Conservation (phyloP, 2,113 vertebrate species). For the Odontophorus gujanensis region DNA sequence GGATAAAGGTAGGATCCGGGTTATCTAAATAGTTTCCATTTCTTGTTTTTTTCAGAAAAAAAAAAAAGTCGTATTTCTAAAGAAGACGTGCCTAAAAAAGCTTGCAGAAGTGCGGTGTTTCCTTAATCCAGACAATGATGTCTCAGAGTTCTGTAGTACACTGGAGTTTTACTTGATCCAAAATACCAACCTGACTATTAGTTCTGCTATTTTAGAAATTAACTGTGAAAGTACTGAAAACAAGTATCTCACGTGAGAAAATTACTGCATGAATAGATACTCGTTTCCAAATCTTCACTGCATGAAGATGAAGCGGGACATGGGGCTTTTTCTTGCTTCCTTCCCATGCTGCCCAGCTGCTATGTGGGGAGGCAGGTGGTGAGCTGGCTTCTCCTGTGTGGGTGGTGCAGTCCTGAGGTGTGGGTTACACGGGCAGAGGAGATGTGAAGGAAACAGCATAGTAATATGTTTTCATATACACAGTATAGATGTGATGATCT, state of each 20-base stretch:
- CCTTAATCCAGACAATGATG: neutral
- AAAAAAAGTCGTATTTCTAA: neutral
- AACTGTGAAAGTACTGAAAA: neutral
- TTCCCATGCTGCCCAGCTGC: accelerated
- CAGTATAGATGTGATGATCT: neutral
- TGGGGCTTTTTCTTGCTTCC: neutral
- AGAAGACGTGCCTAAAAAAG: neutral
- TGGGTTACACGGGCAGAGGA: neutral
- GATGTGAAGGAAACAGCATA: neutral
- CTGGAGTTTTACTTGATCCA: neutral
- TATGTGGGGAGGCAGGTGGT: neutral
- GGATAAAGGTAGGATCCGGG: neutral
- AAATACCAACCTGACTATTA: neutral
- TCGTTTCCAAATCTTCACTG: neutral
- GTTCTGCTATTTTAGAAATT: neutral
- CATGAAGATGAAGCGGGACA: neutral
- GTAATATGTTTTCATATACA: neutral
- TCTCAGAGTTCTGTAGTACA: neutral
- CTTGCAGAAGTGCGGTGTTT: neutral
- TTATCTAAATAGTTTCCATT: neutral
- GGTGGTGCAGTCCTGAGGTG: neutral
- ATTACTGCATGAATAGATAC: neutral
- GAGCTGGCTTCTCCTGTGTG: accelerated
- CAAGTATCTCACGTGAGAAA: neutral
- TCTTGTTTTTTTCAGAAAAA: neutral